These are phyloP conservation scores for Hydrolagus affinis DNA, from an alignment of 2,113 vertebrate genomes.

Conservation along the genomic window DNA sequence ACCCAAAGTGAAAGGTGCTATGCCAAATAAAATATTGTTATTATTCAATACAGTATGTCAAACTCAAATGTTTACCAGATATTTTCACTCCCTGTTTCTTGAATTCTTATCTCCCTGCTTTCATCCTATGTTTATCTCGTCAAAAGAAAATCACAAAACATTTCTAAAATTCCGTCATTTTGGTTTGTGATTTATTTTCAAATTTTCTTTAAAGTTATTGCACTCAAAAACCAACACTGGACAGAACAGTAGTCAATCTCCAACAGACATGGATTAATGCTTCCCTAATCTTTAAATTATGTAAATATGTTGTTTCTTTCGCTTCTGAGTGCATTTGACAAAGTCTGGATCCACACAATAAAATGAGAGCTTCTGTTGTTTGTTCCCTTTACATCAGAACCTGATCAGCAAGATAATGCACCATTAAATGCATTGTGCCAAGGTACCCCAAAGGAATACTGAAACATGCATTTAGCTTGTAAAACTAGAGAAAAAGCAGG, in stretches of 20 bases:
- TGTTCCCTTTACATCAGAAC: neutral
- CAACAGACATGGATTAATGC: neutral
- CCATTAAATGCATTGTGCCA: neutral
- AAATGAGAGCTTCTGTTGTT: neutral
- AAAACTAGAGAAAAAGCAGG: neutral
- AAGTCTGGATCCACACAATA: neutral
- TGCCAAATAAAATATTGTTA: too few relatives aligned
- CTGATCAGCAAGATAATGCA: neutral
- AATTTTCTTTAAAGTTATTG: neutral
- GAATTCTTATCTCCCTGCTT: neutral
- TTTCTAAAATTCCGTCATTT: neutral
- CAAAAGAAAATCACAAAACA: neutral
- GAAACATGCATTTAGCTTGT: slow-evolving; percentile 3
- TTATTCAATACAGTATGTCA: neutral
- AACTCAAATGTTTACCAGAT: neutral
- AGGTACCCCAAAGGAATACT: neutral
- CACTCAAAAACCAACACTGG: neutral
- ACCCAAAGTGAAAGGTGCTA: too few relatives aligned
- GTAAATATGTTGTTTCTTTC: neutral
- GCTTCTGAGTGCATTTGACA: slow-evolving; percentile 1
- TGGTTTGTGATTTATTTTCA: neutral
- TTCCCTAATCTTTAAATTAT: neutral
- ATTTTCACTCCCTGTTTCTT: neutral
- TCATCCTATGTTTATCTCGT: neutral
- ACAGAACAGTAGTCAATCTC: slow-evolving; percentile 4